Conservation (phyloP, 2,797 vertebrate species). For the Simalia tracyae region DNA sequence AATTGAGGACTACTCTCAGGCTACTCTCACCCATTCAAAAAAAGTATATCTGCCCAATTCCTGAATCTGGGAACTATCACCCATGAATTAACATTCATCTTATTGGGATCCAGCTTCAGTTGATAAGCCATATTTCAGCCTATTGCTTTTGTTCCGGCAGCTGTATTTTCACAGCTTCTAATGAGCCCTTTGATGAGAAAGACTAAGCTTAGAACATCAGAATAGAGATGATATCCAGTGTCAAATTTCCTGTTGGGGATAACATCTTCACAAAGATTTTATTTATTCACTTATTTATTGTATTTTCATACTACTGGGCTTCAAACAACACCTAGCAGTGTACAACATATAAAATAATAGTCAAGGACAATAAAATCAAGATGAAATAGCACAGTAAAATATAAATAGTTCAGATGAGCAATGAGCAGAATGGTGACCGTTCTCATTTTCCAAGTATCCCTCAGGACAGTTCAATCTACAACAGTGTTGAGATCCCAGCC, state of each 20-base stretch:
- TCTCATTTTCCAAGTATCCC: background rate
- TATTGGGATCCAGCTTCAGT: background rate
- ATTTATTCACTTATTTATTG: background rate
- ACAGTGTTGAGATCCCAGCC: background rate
- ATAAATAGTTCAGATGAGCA: background rate
- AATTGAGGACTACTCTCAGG: background rate
- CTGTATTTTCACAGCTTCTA: background rate
- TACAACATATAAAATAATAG: background rate
- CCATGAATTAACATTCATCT: background rate
- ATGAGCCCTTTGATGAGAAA: background rate
- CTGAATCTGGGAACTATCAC: background rate
- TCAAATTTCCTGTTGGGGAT: background rate
- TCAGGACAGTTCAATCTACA: background rate
- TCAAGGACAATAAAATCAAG: background rate
- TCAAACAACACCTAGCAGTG: background rate
- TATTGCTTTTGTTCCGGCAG: background rate
- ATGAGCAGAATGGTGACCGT: background rate
- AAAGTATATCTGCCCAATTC: background rate
- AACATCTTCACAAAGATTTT: background rate
- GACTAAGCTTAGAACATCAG: background rate
- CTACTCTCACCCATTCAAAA: background rate
- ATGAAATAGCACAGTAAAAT: background rate
- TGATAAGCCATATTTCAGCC: background rate
- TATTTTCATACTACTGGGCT: background rate
- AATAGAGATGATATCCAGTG: background rate